Evolutionary conservation across 2,888 invertebrate species (phyloP), one percentile per base, ranked within the genome.

Genomic region (Megaustenia siamemsis): DNA sequence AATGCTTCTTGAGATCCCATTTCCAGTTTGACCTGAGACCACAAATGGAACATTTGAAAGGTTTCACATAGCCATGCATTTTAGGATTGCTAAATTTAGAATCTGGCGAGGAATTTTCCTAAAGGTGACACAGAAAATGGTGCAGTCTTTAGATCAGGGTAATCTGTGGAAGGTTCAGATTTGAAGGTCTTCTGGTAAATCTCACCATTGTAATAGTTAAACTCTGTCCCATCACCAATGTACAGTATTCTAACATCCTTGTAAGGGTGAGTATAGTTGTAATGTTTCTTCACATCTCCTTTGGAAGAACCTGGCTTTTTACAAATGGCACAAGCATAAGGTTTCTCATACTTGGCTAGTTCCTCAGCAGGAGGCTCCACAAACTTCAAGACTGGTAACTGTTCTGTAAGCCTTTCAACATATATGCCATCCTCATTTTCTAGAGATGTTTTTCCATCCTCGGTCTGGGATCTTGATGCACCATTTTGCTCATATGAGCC

Each of bases 1-100:
- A 98, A 94, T 99, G 99, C 94, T 98, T 99, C 73, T 98, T 98
- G 86, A 99, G 97, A 94, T 99, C 98, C 98, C 98, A 98, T 89
- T 98, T 96, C 98, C 98, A 98, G 94, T 99, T 99, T 60, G 98
- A 98, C 89, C 98, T 96, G 93, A 98, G 97, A 82, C 97, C 96
- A 94, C 98, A 99, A 28, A 97, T 95, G 0, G 98, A 98, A 94
- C 99, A 99, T 94, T 98, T 97, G 94, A 98, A 99, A 0, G 98
- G 98, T 73, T 92, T 90, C 35, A 90, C 90, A 84, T 92, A 92
- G 24, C 91, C 91, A 87, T 90, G 89, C 43, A 88, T 87, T 85
- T 90, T 91, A 0, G 92, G 91, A 83, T 90, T 88, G 75, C 86
- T 88, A 53, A 84, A 88, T 40, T 86, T 87, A n/a, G 87, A 83